Percentiles rank a stretch among this genome's conserved stretches.
Evolutionary conservation across 2,888 invertebrate species (phyloP).

Genomic region (Nineta flava): DNA sequence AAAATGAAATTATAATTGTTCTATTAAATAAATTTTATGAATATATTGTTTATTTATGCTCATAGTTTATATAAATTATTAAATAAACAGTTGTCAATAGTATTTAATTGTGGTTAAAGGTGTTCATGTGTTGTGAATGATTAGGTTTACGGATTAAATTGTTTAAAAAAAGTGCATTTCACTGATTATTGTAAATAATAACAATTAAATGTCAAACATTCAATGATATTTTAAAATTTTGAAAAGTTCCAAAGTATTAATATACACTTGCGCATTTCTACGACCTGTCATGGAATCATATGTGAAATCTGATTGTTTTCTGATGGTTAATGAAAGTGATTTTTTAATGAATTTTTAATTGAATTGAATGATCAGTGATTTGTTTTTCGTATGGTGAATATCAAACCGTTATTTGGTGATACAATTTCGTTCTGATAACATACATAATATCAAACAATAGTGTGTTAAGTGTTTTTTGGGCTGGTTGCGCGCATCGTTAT

Average conservation of each 20-base stretch:
- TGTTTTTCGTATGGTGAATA: too few relatives aligned
- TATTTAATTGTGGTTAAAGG: background rate
- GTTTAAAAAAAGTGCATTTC: background rate
- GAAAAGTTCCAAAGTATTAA: background rate
- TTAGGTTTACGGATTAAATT: background rate
- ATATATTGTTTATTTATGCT: background rate
- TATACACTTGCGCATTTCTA: slow-evolving; percentile 4
- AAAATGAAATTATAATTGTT: background rate
- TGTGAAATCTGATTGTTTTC: background rate
- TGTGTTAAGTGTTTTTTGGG: background rate
- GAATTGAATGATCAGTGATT: background rate
- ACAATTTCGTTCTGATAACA: too few relatives aligned
- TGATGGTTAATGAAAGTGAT: slow-evolving; percentile 1
- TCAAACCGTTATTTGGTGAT: too few relatives aligned
- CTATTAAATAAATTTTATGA: background rate
- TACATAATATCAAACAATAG: background rate
- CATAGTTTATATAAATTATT: background rate
- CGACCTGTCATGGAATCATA: slow-evolving; percentile 4
- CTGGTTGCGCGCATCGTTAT: background rate
- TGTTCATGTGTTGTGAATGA: background rate
- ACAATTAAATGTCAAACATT: background rate
- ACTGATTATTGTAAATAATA: background rate
- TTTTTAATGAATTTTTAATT: slow-evolving; percentile 2
- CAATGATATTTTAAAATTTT: background rate
- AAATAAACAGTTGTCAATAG: background rate